Conservation (phyloP, 2,888 invertebrate genomes). For the Sarcophaga carnaria region DNA sequence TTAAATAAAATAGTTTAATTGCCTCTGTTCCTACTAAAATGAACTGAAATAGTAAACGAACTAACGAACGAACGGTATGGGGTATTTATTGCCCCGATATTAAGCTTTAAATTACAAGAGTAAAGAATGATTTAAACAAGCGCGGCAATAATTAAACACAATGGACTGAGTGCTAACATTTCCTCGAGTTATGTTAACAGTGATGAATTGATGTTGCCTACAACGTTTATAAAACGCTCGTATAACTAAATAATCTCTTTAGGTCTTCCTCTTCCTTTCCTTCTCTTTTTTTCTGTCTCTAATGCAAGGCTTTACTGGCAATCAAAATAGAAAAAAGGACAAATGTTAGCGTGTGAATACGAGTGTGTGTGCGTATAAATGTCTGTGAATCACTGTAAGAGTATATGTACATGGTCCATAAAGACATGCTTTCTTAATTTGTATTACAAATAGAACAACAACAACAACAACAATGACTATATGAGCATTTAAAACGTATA, state of each 20-base stretch:
- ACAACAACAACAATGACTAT: neutral
- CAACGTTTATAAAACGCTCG: neutral
- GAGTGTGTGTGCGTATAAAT: neutral
- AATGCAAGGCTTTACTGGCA: neutral
- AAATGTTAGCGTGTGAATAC: neutral
- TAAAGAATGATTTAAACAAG: conserved; percentile 54
- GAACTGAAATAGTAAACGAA: neutral
- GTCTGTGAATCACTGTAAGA: no score
- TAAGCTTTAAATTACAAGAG: conserved; percentile 22
- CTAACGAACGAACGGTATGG: neutral
- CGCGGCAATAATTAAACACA: conserved; percentile 54
- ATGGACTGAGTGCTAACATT: conserved; percentile 55
- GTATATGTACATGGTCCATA: neutral
- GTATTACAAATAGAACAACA: conserved; percentile 48
- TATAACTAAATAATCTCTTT: neutral
- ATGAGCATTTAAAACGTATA: conserved; percentile 32
- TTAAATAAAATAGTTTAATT: neutral
- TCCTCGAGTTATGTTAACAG: conserved; percentile 59
- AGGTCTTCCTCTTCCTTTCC: neutral
- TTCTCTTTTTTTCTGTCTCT: neutral
- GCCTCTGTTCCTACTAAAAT: neutral
- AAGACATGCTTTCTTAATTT: conserved; percentile 51
- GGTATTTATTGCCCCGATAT: neutral
- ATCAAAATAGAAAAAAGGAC: neutral
- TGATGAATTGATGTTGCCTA: conserved; percentile 59